Conservation (phyloP, 64 coral and sea anemone genomes). For the Anthopleura sola region DNA sequence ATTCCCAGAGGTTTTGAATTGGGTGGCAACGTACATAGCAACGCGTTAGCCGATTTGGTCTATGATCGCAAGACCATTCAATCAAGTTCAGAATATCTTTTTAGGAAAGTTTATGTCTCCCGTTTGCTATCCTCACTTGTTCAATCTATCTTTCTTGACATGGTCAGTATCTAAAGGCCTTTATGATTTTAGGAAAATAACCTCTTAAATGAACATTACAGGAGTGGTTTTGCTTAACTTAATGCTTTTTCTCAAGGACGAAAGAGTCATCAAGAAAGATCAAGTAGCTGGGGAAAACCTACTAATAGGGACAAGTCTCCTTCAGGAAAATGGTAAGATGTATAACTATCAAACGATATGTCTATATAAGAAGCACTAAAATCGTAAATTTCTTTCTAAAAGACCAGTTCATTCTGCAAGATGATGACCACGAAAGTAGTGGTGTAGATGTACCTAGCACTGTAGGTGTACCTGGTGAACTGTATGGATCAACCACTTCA, state of each 20-base stretch:
- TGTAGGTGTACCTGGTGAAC: not conserved
- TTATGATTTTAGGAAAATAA: no score
- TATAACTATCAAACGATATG: not conserved
- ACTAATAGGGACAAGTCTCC: not conserved
- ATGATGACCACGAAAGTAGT: not conserved
- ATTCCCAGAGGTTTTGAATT: no score
- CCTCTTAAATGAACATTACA: no score
- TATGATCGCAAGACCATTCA: no score
- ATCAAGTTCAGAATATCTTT: no score
- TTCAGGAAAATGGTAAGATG: conserved; percentile 14
- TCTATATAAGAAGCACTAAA: not conserved
- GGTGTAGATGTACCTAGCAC: not conserved
- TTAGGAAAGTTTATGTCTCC: no score
- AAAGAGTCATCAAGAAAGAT: not conserved
- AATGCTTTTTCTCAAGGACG: not conserved
- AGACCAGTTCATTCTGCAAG: not conserved
- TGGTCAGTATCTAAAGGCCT: no score
- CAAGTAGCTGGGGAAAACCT: no score
- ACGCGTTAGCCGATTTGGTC: no score
- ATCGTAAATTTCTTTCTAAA: not conserved
- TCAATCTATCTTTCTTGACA: no score
- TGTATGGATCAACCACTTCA: not conserved
- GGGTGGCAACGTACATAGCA: no score
- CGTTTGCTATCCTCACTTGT: no score
- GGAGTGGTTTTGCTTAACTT: not conserved